Conservation (phyloP, 1,140 invertebrate species). For the Heterodera carotae region DNA sequence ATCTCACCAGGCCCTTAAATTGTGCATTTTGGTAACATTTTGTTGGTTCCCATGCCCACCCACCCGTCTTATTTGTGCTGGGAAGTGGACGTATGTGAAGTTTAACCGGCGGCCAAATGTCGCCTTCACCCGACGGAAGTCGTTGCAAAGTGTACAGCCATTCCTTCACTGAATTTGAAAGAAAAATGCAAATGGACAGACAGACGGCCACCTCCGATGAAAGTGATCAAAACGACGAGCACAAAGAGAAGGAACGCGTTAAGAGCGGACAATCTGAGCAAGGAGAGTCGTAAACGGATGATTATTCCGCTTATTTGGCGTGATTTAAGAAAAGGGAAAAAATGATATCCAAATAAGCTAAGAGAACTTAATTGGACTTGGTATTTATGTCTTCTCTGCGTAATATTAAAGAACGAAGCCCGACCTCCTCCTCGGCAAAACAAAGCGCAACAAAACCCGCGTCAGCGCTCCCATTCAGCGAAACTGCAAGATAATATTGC, state of each 20-base stretch:
- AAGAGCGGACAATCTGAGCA: constrained; percentile 17
- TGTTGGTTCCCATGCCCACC: no score
- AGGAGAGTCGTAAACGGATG: no score
- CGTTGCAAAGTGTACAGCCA: constrained; percentile 22
- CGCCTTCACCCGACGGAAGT: constrained; percentile 23
- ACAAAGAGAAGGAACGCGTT: constrained; percentile 14
- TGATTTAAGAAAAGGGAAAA: background rate
- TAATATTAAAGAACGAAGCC: background rate
- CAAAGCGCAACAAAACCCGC: background rate
- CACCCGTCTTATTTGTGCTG: constrained; percentile 30
- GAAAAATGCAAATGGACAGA: background rate
- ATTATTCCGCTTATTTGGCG: constrained; percentile 18
- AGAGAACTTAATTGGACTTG: background rate
- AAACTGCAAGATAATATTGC: background rate
- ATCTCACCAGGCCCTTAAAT: constrained; percentile 43
- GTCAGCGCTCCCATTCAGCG: background rate
- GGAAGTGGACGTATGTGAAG: constrained; percentile 17
- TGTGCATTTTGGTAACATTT: constrained; percentile 8
- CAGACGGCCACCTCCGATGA: background rate
- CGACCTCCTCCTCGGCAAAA: background rate
- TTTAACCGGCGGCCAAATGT: constrained; percentile 34
- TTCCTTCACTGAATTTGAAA: constrained; percentile 2
- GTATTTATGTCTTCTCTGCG: no score
- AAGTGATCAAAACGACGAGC: constrained; percentile 10
- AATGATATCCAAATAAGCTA: background rate